Evolutionary conservation across 2,888 invertebrate genomes (phyloP), one percentile per base, ranked within the genome.

Genomic region (Caradrina clavipalpis): DNA sequence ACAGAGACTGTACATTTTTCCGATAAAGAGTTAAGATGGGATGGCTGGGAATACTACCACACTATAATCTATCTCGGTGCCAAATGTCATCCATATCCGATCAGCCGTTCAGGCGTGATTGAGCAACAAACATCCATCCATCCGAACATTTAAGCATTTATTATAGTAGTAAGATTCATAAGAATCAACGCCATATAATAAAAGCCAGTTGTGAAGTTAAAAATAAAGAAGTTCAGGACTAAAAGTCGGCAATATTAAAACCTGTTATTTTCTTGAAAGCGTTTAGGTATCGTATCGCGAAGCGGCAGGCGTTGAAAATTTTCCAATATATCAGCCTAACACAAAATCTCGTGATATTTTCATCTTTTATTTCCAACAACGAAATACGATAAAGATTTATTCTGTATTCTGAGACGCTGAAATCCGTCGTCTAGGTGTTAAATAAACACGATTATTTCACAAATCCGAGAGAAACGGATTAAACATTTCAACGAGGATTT

Each of bases 291-390:
- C 69, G 58, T 81, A 77, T 83, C 71, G 53, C 54, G 49, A 67
- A 51, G 63, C 58, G 56, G 66, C 78, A 81, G 75, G 61, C 75
- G 72, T 76, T 78, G 76, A 85, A 85, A 79, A 65, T 59, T 82
- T 80, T 82, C 72, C 82, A 86, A 86, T 86, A 82, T 79, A 59
- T 76, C 73, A 78, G 72, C 61, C 74, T 81, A 76, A 73, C 72
- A 72, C 56, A 80, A 78, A 78, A 77, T 59, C 67, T 69, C 56
- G 31, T 79, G 64, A 77, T 77, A 80, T 80, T 79, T 69, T 74
- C 67, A 76, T 69, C 63, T 81, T 78, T 75, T 82, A 75, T 82
- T 81, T 73, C 57, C 67, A 59, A 66, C 59, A 65, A 67, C 8
- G 56, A 63, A 79, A 76, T 68, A 62, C 50, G 68, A 71, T 72